These are phyloP conservation scores for Oreochromis niloticus DNA, from an alignment of 2,113 vertebrate genomes.

Conservation along the genomic window DNA sequence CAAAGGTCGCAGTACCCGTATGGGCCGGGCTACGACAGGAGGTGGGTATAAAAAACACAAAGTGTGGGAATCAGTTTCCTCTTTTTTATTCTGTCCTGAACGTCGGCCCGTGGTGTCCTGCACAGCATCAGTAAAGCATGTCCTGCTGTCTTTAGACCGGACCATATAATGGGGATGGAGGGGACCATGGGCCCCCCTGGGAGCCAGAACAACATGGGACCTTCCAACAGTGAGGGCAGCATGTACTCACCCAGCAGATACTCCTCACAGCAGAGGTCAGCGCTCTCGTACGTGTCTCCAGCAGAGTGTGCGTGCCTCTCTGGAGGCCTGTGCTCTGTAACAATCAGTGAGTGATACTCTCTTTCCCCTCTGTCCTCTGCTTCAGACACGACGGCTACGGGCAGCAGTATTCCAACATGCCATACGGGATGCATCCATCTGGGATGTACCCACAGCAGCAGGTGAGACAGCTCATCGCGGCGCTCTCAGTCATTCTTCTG, in stretches of 20 bases:
- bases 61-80: neutral
- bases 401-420: constrained; percentile 89
- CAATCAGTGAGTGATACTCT: neutral
- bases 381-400: constrained; percentile 88
- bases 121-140: neutral
- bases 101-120: neutral
- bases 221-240: constrained; percentile 77
- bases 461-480: constrained; percentile 68
- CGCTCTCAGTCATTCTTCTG: neutral
- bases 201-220: constrained; percentile 74
- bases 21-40: constrained; percentile 85
- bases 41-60: constrained; percentile 66
- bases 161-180: constrained; percentile 80
- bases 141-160: constrained; percentile 59
- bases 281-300: neutral
- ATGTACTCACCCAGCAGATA: constrained; percentile 74
- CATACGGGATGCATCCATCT: constrained; percentile 88
- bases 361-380: neutral
- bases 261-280: constrained; percentile 75
- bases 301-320: neutral
- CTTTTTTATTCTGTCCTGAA: neutral
- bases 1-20: constrained; percentile 91
- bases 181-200: constrained; percentile 70
- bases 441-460: constrained; percentile 96
- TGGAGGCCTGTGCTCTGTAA: neutral